Evolutionary conservation across 2,113 vertebrate genomes (phyloP), one percentile per base, ranked within the genome.

Genomic region (Neoarius graeffei): DNA sequence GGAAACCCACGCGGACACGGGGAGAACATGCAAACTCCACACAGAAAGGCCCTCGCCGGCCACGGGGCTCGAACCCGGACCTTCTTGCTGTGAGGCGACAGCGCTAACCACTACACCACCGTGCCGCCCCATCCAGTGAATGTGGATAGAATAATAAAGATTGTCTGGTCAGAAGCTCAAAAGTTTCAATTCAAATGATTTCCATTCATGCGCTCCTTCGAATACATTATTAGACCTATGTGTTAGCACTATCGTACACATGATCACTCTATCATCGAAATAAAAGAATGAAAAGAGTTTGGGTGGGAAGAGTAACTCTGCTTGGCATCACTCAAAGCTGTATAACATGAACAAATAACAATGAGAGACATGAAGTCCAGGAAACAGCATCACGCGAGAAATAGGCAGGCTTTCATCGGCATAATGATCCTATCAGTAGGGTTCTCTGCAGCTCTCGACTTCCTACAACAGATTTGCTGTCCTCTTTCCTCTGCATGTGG

Each of bases 381-480:
- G 56, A 74, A 59, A 48, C 15, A 56, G 17, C 54, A 25, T 60
- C 59, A 42, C 20, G 59, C 30, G 27, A 64, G n/a, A 19, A 84
- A 91, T 87, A 88, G 90, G 86, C 83, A 7, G 62, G 73, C 54
- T 85, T 10, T 73, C 11, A 56, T 83, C 69, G 71, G 77, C 88
- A 89, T 87, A 85, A 91, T 87, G 88, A 90, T 92, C 88, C 90
- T 73, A 71, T 89, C 66, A 56, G 71, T 84, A 90, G 85, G 88
- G 74, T 59, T 89, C 89, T 88, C 86, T 66, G 48, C 86, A 85
- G 80, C 80, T 85, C 90, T 90, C 69, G 86, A 86, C 69, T 57
- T 86, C 56, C 83, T 83, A 90, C 88, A 93, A 89, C 88, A 89
- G 84, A 89, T 81, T 85, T 92, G 90, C 86, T 89, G 89, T 89